Evolutionary conservation across 2,797 vertebrate species (phyloP), one percentile per base, ranked within the genome.

Genomic region (Aselliscus stoliczkanus): DNA sequence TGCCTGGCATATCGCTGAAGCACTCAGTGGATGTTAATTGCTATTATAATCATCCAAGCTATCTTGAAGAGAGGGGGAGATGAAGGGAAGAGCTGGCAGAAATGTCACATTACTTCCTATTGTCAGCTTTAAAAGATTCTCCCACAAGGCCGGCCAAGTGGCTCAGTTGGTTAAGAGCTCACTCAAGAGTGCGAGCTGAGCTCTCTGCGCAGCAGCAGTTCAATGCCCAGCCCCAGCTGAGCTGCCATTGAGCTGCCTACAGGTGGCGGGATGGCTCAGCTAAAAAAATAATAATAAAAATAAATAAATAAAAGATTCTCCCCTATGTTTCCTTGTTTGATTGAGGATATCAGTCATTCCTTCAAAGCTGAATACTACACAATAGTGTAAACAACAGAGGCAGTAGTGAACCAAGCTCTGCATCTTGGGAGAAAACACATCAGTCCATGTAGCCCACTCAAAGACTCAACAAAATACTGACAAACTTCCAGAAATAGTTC

Each of bases 401-500:
- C 13, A 0, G 73, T 54, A 39, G 17, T 52, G 8, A 81, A 85
- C 52, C 67, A 62, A 73, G 37, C 27, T 87, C 50, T n/a, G 0
- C 44, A 25, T 88, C 60, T 83, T 75, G 3, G 79, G 93, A 88
- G 50, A 89, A 95, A 94, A 70, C 13, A 58, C 2, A 65, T 39
- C 47, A 83, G n/a, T 86, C 86, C 27, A 34, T 1, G 25, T 34
- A 80, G 42, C 42, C 58, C 88, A 73, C 37, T 87, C 70, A 73
- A 75, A 94, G 44, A 72, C 37, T 34, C 42, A 54, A 31, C n/a
- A 94, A 75, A 88, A 77, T 56, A 34, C 42, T 29, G 42, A 83
- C 60, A 92, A 60, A 67, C 80, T 21, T 86, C 23, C 75, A 92
- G 86, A 88, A 95, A 92, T 67, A 60, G 56, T 93, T 87, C 50